Evolutionary conservation across 2,113 vertebrate genomes (phyloP).

Genomic region (Xiphophorus couchianus): DNA sequence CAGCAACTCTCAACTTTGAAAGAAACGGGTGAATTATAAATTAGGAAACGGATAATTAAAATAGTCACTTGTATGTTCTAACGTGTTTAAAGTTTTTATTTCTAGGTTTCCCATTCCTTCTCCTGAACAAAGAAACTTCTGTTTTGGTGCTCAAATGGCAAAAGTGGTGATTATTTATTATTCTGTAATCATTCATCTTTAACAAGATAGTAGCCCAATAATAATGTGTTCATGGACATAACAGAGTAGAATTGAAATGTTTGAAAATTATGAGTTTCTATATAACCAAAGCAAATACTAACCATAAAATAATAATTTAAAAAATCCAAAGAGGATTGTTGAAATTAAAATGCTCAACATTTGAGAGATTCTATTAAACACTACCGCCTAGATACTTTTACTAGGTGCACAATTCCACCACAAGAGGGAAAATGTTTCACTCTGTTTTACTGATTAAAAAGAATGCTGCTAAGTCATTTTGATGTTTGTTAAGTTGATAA

Average conservation of each 20-base stretch:
- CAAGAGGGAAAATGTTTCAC: conserved; percentile 41
- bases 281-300: background rate
- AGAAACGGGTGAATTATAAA: background rate
- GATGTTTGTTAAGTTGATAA: background rate
- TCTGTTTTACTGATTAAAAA: background rate
- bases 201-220: background rate
- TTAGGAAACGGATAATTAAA: background rate
- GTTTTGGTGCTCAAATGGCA: background rate
- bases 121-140: too few species aligned
- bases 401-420: conserved; percentile 17
- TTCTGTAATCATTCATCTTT: background rate
- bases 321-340: background rate
- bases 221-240: background rate
- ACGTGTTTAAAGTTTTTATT: background rate
- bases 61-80: background rate
- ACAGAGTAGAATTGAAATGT: background rate
- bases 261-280: background rate
- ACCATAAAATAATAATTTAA: background rate
- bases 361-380: too few species aligned
- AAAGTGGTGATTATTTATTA: background rate
- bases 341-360: background rate
- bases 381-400: too few species aligned
- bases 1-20: background rate
- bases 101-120: background rate
- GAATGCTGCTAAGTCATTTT: background rate